Conservation (phyloP, 2,888 invertebrate genomes). For the Rhagium mordax region DNA sequence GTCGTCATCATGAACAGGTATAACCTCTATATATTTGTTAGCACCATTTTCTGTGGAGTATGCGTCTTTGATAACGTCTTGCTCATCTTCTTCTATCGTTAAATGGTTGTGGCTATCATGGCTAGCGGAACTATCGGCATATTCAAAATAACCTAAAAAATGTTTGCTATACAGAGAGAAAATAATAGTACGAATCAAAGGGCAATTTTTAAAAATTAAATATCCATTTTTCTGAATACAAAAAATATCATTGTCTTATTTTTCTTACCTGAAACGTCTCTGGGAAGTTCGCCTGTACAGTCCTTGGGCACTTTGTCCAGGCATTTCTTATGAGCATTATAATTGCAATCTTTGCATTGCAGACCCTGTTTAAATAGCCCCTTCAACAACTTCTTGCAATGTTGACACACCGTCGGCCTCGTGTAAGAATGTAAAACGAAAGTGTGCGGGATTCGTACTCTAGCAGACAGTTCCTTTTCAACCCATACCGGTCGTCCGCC, state of each 20-base stretch:
- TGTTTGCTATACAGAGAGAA: too few relatives aligned
- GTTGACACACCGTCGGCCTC: slow-evolving; percentile 95
- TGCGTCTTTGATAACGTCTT: slow-evolving; percentile 64
- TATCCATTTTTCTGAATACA: too few relatives aligned
- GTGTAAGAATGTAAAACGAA: slow-evolving; percentile 98
- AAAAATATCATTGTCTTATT: not conserved
- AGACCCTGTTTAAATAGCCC: slow-evolving; percentile 97
- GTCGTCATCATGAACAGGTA: slow-evolving; percentile 69
- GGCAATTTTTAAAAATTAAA: too few relatives aligned
- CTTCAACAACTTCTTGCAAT: slow-evolving; percentile 95
- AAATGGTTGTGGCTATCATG: slow-evolving; percentile 71
- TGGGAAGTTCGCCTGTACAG: slow-evolving; percentile 85
- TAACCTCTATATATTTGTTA: slow-evolving; percentile 67
- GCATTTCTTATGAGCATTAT: slow-evolving; percentile 96
- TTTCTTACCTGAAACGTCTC: slow-evolving; percentile 69
- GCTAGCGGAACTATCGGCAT: slow-evolving; percentile 73
- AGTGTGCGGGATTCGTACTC: slow-evolving; percentile 91
- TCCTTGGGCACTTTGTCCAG: slow-evolving; percentile 91
- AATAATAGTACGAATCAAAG: not conserved
- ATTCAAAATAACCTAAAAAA: slow-evolving; percentile 68
- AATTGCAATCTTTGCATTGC: slow-evolving; percentile 98
- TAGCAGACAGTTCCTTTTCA: slow-evolving; percentile 78
- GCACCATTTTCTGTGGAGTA: slow-evolving; percentile 61
- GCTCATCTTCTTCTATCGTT: slow-evolving; percentile 74
- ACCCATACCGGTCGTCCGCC: slow-evolving; percentile 81